Conservation (phyloP, 2,797 vertebrate species). For the Acipenser oxyrinchus region DNA sequence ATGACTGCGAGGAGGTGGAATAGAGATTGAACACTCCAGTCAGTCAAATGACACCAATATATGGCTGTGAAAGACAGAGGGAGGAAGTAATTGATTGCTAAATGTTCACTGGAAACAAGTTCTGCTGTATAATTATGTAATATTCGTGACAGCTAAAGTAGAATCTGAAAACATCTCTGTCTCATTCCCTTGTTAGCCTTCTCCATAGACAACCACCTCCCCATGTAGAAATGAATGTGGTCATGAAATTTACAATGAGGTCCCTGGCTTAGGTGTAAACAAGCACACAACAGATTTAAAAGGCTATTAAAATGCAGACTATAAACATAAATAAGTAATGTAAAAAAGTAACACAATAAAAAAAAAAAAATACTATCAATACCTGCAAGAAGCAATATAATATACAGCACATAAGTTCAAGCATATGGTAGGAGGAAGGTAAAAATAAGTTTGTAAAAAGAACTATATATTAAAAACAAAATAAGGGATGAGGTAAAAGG, state of each 20-base stretch:
- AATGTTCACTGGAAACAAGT: neutral
- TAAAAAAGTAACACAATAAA: neutral
- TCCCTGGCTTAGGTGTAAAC: neutral
- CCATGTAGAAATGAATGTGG: too few species aligned
- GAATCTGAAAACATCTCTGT: neutral
- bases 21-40: neutral
- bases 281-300: neutral
- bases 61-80: neutral
- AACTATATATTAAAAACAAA: too few species aligned
- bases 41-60: neutral
- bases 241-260: constrained; percentile 5
- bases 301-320: neutral
- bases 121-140: constrained; percentile 1
- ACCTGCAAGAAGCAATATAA: neutral
- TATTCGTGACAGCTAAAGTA: neutral
- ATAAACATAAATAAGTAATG: constrained; percentile 1
- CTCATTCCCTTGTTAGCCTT: neutral
- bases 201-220: neutral
- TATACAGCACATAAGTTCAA: too few species aligned
- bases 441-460: too few species aligned
- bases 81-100: neutral
- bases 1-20: neutral
- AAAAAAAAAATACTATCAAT: neutral
- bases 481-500: too few species aligned
- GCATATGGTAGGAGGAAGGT: too few species aligned